Percentiles rank a stretch among this genome's conserved stretches.
Conservation (phyloP, 1,140 invertebrate genomes). For the Drosophila santomea region DNA sequence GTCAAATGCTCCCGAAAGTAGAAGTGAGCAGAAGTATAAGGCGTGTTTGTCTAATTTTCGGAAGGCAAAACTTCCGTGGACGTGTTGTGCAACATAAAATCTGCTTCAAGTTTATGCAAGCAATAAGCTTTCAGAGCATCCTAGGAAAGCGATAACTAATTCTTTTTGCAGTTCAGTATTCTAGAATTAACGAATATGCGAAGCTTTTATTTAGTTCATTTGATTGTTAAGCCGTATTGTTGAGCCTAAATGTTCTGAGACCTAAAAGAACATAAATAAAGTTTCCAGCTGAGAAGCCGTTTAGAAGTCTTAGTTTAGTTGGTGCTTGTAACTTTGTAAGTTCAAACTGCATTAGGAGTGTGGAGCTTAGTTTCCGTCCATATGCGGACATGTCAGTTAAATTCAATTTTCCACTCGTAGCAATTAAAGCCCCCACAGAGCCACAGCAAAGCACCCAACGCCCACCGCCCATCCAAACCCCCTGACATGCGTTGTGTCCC, state of each 20-base stretch:
- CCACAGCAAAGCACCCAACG: not conserved
- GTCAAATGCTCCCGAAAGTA: constrained; percentile 53
- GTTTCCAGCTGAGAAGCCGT: no score
- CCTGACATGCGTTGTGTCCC: constrained; percentile 20
- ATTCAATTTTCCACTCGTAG: constrained; percentile 74
- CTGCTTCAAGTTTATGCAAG: constrained; percentile 12
- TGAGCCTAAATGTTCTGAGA: no score
- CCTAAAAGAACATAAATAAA: no score
- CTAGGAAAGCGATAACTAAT: not conserved
- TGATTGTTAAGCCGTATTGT: no score
- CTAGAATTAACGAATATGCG: not conserved
- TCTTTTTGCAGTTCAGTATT: not conserved
- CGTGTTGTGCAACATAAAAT: constrained; percentile 32
- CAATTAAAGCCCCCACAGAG: constrained; percentile 60
- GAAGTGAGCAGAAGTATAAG: constrained; percentile 36
- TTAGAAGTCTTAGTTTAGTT: not conserved
- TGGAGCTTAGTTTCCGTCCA: constrained; percentile 12
- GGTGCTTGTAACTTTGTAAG: not conserved
- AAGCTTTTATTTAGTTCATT: not conserved
- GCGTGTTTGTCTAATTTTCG: constrained; percentile 49
- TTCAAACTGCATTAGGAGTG: not conserved
- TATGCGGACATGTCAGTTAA: constrained; percentile 27
- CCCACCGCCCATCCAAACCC: not conserved
- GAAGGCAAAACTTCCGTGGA: constrained; percentile 29
- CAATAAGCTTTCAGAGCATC: constrained; percentile 20